These are phyloP conservation scores for Nothoprocta perdicaria DNA, from an alignment of 2,113 vertebrate genomes.

Conservation along the genomic window DNA sequence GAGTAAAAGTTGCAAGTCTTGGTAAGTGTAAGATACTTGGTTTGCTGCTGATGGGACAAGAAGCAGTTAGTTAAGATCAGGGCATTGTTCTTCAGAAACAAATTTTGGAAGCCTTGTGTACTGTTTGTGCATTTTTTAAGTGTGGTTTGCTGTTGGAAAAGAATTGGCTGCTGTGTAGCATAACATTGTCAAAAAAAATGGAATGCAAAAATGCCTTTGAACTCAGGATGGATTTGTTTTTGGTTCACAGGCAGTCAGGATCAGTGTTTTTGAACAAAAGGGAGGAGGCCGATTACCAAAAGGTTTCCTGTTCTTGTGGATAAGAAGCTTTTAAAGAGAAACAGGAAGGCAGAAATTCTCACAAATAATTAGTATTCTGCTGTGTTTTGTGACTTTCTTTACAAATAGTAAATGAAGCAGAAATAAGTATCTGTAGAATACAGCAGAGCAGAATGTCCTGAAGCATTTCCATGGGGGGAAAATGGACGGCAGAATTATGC, in stretches of 20 bases:
- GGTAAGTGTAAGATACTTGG: background rate
- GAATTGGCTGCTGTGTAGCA: background rate
- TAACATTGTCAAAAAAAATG: constrained; percentile 24
- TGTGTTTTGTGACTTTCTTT: constrained; percentile 14
- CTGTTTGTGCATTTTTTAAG: background rate
- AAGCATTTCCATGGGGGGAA: background rate
- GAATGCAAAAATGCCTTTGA: constrained; percentile 36
- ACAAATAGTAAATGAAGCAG: constrained; percentile 11
- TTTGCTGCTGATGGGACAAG: background rate
- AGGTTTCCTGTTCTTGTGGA: constrained; percentile 46
- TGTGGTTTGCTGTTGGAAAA: background rate
- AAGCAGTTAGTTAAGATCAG: constrained; percentile 43
- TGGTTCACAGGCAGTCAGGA: constrained; percentile 45
- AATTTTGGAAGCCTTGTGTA: background rate
- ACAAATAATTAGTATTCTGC: background rate
- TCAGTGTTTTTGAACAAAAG: constrained; percentile 38
- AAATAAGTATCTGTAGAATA: background rate
- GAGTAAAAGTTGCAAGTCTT: background rate
- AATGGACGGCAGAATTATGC: background rate
- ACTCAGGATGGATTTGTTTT: constrained; percentile 61
- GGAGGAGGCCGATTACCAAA: constrained; percentile 20
- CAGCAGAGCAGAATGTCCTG: background rate
- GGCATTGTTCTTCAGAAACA: background rate
- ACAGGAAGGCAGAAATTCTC: constrained; percentile 36
- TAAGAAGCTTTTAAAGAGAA: constrained; percentile 48